phyloP scores from a whole-genome alignment of 2,888 invertebrate genomes.

The Opisthograptis luteolata region DNA sequence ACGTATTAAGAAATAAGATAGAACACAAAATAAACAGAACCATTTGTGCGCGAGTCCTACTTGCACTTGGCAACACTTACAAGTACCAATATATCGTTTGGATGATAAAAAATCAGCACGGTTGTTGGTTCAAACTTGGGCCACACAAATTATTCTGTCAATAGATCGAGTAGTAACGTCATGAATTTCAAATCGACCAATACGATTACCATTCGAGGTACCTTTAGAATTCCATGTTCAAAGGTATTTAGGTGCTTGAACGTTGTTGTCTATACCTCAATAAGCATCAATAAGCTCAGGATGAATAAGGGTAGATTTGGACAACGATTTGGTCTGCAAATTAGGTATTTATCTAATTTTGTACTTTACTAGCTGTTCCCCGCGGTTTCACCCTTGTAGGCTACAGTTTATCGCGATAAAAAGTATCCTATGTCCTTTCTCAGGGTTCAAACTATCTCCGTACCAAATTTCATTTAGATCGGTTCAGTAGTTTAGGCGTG shows the following conservation, averaged over 20 bases:
- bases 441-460: no score
- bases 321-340: not conserved
- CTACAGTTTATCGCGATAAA: no score
- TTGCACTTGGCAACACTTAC: no score
- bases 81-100: no score
- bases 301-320: not conserved
- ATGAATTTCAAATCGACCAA: constrained; percentile 55
- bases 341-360: not conserved
- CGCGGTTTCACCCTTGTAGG: no score
- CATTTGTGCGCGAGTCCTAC: no score
- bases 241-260: constrained; percentile 20
- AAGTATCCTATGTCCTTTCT: no score
- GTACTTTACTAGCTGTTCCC: no score
- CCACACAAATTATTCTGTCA: constrained; percentile 11
- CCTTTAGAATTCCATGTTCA: constrained; percentile 13
- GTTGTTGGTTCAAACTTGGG: not conserved
- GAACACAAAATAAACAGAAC: no score
- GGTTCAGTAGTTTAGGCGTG: no score
- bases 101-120: not conserved
- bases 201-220: constrained; percentile 47
- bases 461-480: no score
- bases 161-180: constrained; percentile 19
- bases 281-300: not conserved
- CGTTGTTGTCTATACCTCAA: constrained; percentile 3
- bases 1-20: no score